Base-by-base conservation (phyloP, 2,113 vertebrate genomes). In the Pithys albifrons region DNA sequence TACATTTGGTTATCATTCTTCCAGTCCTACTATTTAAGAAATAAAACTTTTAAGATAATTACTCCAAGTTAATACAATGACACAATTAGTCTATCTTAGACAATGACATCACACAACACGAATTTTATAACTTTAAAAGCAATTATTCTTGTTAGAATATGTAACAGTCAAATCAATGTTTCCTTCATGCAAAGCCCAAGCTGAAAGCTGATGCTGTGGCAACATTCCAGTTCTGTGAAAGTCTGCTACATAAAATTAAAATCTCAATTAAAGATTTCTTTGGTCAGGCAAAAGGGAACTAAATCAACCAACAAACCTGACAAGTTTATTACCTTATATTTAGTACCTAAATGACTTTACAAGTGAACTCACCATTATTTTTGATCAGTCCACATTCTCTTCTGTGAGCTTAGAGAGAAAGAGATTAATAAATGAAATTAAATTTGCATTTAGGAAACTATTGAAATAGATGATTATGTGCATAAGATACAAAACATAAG, bases 321-420 rank as follows among this genome's bases (percentile, higher is more conserved):
- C 9, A 86, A 70, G 19, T 80, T 85, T 65, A 73, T 9, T 29
- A 75, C 8, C 24, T 83, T 29, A 41, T 15, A 73, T 39, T 76
- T 80, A 54, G 14, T 51, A 93, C 10, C 16, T 69, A 80, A 73
- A 73, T 82, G 70, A 65, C 10, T 9, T 67, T 31, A 54, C 14
- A 24, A 33, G n/a, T 49, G 55, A 82, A 88, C 75, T 96, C 41
- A 93, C 93, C 78, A 29, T 80, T 76, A 66, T 65, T 91, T 93
- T 64, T 80, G 39, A 83, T 58, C 29, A 58, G 46, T 37, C 75
- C 77, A 35, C 54, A 49, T 85, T 83, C 23, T 66, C 75, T 74
- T 70, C 88, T 87, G 70, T 19, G 22, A 92, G 31, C 77, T 83
- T 93, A 84, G 35, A 70, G n/a, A 82, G 33, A 89, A 80, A 81